Percentiles rank a stretch among this genome's conserved stretches.
Conservation (phyloP, 2,113 vertebrate genomes). For the Melanerpes aurifrons region DNA sequence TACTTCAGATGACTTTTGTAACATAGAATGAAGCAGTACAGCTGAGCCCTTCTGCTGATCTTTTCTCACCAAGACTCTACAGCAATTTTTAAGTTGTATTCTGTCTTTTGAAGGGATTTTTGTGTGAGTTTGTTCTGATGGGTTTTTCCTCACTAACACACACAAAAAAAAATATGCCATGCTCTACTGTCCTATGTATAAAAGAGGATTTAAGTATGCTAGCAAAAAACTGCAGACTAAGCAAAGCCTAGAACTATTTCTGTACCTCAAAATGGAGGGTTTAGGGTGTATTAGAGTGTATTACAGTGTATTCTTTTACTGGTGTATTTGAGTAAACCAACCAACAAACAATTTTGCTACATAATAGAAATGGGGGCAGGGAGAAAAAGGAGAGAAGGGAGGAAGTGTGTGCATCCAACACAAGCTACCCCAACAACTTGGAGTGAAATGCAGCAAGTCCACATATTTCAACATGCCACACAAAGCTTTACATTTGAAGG, state of each 20-base stretch:
- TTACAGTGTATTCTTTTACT: not conserved
- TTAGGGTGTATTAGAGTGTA: not conserved
- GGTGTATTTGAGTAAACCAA: not conserved
- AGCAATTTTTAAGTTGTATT: not conserved
- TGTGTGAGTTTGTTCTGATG: not conserved
- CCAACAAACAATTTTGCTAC: not conserved
- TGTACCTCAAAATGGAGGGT: not conserved
- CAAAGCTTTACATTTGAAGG: not conserved
- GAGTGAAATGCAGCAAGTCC: not conserved
- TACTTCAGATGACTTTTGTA: not conserved
- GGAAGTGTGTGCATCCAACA: rapidly evolving
- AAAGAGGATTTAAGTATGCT: not conserved
- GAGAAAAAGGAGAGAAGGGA: not conserved
- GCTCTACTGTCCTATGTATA: not conserved
- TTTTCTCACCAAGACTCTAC: rapidly evolving
- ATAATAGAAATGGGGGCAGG: not conserved
- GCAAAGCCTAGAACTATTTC: not conserved
- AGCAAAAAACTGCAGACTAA: not conserved
- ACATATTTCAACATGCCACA: not conserved
- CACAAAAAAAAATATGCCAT: not conserved
- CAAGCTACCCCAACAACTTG: not conserved
- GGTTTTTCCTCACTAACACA: not conserved
- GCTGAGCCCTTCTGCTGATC: not conserved
- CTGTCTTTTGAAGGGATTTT: not conserved
- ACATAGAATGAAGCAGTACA: rapidly evolving